These are phyloP conservation scores for Watsonalla binaria DNA, from an alignment of 2,888 invertebrate species.

Conservation along the genomic window DNA sequence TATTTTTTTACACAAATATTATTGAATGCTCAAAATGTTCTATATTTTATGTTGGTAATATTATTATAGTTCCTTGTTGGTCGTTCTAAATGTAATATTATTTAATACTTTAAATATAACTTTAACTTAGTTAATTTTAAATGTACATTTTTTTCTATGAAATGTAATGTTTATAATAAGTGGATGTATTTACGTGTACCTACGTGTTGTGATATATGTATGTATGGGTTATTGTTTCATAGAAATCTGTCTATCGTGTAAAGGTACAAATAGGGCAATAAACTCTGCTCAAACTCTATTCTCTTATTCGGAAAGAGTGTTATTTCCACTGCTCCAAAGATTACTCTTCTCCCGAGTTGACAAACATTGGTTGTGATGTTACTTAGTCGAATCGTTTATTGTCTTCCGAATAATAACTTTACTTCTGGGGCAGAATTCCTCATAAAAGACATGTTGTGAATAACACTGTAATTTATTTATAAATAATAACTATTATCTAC, in stretches of 20 bases:
- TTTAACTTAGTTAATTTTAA: conserved; percentile 42
- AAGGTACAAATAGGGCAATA: conserved; percentile 63
- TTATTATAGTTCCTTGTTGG: conserved; percentile 69
- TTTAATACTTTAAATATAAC: conserved; percentile 48
- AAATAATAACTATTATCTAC: conserved; percentile 36
- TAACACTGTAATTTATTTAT: conserved; percentile 37
- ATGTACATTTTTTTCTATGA: conserved; percentile 48
- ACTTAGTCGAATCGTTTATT: conserved; percentile 47
- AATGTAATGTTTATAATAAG: conserved; percentile 36
- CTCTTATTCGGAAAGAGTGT: conserved; percentile 11
- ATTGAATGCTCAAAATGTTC: conserved; percentile 71
- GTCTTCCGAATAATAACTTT: conserved; percentile 64
- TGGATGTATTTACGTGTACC: conserved; percentile 49
- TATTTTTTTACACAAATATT: conserved; percentile 73
- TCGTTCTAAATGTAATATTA: conserved; percentile 54
- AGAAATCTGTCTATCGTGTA: conserved; percentile 52
- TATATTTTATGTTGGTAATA: conserved; percentile 71
- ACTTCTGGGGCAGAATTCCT: conserved; percentile 72
- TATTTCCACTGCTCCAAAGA: conserved; percentile 39
- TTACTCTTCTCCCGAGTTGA: conserved; percentile 34
- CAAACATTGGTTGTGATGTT: conserved; percentile 67
- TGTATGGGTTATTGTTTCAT: conserved; percentile 56
- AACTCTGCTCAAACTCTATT: conserved; percentile 53
- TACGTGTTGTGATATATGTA: conserved; percentile 74
- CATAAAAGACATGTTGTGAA: conserved; percentile 68